Conservation (phyloP, 2,113 vertebrate species). For the Corythoichthys haematopterus region DNA sequence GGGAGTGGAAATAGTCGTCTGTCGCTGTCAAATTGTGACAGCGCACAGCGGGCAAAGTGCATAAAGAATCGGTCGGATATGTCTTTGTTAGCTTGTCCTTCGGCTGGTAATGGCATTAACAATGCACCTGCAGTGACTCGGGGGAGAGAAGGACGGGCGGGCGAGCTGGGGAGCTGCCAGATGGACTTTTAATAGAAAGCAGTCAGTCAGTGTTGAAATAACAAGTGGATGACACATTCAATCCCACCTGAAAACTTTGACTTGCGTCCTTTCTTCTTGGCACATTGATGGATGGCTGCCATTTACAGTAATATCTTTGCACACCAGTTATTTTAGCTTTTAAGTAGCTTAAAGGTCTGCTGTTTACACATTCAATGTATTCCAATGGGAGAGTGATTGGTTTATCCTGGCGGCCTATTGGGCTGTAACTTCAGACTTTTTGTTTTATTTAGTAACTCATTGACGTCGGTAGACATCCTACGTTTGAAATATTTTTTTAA, state of each 20-base stretch:
- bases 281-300: conserved; percentile 20
- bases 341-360: not conserved
- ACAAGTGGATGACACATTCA: conserved; percentile 22
- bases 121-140: conserved; percentile 36
- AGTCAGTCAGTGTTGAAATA: conserved; percentile 20
- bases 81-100: conserved; percentile 42
- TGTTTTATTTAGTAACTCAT: no score
- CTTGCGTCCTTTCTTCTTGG: conserved; percentile 15
- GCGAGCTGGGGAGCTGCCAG: conserved; percentile 21
- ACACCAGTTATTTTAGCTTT: conserved; percentile 15
- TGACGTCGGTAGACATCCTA: no score
- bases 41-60: conserved; percentile 9
- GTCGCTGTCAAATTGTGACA: not conserved
- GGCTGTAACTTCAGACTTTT: no score
- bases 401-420: no score
- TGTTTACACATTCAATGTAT: not conserved
- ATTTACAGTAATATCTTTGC: conserved; percentile 16
- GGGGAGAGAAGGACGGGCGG: not conserved
- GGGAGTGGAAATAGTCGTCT: conserved; percentile 28
- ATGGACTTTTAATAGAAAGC: conserved; percentile 43
- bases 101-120: conserved; percentile 31
- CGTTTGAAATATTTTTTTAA: no score
- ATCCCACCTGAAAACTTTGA: conserved; percentile 26
- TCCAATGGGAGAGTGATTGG: no score
- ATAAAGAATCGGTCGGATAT: conserved; percentile 29